Evolutionary conservation across 2,888 invertebrate species (phyloP).

Genomic region (Hipparchia semele): DNA sequence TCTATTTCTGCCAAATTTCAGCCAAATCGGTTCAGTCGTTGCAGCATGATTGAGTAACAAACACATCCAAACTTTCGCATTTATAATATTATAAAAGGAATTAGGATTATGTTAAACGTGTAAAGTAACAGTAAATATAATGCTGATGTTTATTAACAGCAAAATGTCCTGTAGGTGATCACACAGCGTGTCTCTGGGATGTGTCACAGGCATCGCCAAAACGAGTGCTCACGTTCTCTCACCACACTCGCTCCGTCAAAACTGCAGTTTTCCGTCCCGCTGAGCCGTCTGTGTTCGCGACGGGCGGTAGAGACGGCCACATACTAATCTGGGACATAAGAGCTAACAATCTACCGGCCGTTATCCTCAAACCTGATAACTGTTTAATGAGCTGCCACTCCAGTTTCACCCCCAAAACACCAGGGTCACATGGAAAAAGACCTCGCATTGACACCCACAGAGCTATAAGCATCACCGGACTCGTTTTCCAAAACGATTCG

Average conservation of each 20-base stretch:
- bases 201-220: constrained; percentile 79
- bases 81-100: too few species aligned
- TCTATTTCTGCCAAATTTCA: too few species aligned
- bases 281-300: constrained; percentile 90
- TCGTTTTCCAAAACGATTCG: constrained; percentile 91
- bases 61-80: too few species aligned
- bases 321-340: constrained; percentile 93
- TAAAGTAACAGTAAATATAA: too few species aligned
- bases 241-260: constrained; percentile 92
- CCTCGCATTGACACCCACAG: constrained; percentile 77
- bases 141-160: neutral
- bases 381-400: constrained; percentile 87
- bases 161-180: constrained; percentile 84
- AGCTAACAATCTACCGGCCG: constrained; percentile 52
- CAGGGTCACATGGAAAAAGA: constrained; percentile 77
- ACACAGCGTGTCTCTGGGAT: constrained; percentile 92
- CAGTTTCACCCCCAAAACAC: constrained; percentile 72
- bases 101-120: too few species aligned
- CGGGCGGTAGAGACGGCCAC: constrained; percentile 94
- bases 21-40: too few species aligned
- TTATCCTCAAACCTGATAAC: constrained; percentile 86
- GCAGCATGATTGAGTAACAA: too few species aligned
- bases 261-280: constrained; percentile 88
- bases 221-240: constrained; percentile 84
- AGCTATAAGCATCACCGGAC: constrained; percentile 90